Conservation (phyloP, 2,888 invertebrate species). For the Tribolium freemani region DNA sequence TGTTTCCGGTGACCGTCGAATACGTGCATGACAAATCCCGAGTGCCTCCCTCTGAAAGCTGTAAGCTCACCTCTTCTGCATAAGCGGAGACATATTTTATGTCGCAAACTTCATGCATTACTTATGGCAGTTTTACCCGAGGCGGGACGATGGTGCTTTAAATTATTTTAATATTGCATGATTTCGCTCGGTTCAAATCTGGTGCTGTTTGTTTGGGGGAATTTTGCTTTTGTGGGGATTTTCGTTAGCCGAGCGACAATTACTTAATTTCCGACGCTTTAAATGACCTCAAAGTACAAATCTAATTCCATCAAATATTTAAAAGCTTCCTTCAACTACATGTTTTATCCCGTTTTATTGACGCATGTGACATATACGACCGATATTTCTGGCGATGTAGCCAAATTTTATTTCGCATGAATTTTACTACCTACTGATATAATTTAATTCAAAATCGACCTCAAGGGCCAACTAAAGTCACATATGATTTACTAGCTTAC, state of each 20-base stretch:
- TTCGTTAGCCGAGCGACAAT: conserved; percentile 39
- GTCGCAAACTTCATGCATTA: conserved; percentile 58
- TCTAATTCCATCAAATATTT: conserved; percentile 53
- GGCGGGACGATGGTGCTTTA: conserved; percentile 58
- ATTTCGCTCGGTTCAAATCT: conserved; percentile 65
- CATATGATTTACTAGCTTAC: conserved; percentile 31
- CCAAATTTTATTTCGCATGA: conserved; percentile 36
- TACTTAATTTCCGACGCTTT: conserved; percentile 40
- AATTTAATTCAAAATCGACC: conserved; percentile 39
- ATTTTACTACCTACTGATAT: conserved; percentile 32
- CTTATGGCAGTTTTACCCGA: conserved; percentile 53
- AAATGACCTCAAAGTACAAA: conserved; percentile 40
- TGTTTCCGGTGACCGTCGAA: conserved; percentile 43
- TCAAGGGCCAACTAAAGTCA: conserved; percentile 28
- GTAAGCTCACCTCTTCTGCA: conserved; percentile 56
- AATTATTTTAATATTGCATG: conserved; percentile 67
- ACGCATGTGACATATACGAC: conserved; percentile 54
- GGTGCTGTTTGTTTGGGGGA: conserved; percentile 52
- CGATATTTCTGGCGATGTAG: conserved; percentile 47
- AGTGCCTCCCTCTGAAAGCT: conserved; percentile 49
- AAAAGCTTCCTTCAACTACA: conserved; percentile 35
- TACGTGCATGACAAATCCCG: conserved; percentile 58
- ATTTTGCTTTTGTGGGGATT: conserved; percentile 48
- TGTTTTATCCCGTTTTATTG: conserved; percentile 52
- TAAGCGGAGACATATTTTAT: conserved; percentile 60